Base-by-base conservation (phyloP, 2,113 vertebrate species). In the Anas platyrhynchos region DNA sequence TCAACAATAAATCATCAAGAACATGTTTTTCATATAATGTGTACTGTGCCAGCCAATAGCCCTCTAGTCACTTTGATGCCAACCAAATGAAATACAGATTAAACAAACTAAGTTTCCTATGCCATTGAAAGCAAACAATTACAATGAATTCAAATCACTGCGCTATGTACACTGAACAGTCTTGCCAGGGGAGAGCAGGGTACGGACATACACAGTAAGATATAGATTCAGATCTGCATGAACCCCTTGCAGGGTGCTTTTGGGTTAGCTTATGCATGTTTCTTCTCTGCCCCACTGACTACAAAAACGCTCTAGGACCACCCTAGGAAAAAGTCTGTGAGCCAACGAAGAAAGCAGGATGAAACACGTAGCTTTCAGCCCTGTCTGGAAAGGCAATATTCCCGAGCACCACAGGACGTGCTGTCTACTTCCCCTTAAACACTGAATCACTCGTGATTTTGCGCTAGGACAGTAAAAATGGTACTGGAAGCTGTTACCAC, bases 11-110 rank as follows among this genome's bases (percentile, higher is more conserved):
- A 91, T 85, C 74, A 85, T 44, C 50, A 52, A 69, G 67, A 94
- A 61, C 31, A 31, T 63, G 59, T 67, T 96, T 94, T 80, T 84
- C n/a, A 52, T 46, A 29, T 38, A 73, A 62, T 0, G 0, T 20
- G 9, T 8, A 16, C 16, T 41, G 59, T 83, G 74, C 91, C 94
- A 92, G 55, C 83, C 83, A 76, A 62, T 34, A 83, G 44, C n/a
- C 63, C 17, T 69, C 77, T 73, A 67, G 81, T 25, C 59, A 20
- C 77, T 87, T 67, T 27, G 55, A 74, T 92, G 67, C 83, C 91
- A 91, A 83, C 54, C 71, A 83, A 94, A 93, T 74, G 81, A 94
- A 95, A 73, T 5, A 43, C 59, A 92, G 74, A 92, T 93, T 89
- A 95, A 93, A 92, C 58, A 89, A 79, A 93, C 61, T 41, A 31